phyloP scores from a whole-genome alignment of 2,797 vertebrate genomes.

The Halcyon badia region DNA sequence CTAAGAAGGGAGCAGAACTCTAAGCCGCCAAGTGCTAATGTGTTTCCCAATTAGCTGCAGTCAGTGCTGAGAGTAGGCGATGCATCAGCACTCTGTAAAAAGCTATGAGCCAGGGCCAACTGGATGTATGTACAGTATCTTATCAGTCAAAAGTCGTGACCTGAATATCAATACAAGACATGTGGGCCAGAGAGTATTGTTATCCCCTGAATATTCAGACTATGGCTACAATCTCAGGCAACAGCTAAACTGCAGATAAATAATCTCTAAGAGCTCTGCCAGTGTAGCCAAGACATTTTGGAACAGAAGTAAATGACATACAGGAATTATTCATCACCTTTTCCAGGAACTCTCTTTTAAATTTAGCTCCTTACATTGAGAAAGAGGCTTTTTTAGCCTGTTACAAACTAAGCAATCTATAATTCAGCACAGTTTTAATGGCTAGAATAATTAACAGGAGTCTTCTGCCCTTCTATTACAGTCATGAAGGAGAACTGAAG shows the following conservation, averaged over 20 bases:
- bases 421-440: background rate
- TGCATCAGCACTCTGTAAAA: background rate
- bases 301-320: background rate
- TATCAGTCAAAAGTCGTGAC: background rate
- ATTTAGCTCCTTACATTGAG: background rate
- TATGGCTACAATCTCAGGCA: background rate
- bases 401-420: background rate
- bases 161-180: background rate
- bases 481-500: background rate
- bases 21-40: conserved; percentile 22
- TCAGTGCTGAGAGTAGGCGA: background rate
- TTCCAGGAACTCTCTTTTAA: conserved; percentile 11
- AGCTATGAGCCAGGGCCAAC: background rate
- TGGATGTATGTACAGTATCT: background rate
- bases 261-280: background rate
- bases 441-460: background rate
- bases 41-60: conserved; percentile 21
- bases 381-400: background rate
- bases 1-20: background rate
- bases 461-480: background rate
- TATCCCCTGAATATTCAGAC: background rate
- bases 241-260: background rate
- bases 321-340: background rate
- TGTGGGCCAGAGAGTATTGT: background rate
- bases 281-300: background rate